These are phyloP conservation scores for Lynx canadensis DNA, from an alignment of 2,113 vertebrate genomes.

Conservation along the genomic window DNA sequence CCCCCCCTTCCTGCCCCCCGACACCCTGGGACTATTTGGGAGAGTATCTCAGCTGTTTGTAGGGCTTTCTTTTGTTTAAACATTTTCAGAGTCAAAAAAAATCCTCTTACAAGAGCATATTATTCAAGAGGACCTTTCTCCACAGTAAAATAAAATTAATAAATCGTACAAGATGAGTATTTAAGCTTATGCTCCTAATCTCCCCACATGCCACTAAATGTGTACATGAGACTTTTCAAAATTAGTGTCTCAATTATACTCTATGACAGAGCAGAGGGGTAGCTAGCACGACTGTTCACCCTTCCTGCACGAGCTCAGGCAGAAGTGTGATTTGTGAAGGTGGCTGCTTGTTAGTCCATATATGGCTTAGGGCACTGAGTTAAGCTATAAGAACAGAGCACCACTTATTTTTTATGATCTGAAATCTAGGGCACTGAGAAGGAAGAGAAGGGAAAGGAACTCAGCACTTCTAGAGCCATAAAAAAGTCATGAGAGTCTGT, in stretches of 20 bases:
- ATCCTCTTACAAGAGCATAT: conserved; percentile 55
- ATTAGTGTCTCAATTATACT: not conserved
- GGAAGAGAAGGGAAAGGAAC: not conserved
- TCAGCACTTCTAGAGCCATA: not conserved
- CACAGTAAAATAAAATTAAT: conserved; percentile 59
- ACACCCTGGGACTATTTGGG: not conserved
- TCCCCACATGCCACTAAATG: not conserved
- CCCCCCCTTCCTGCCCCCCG: not conserved
- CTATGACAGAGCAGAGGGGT: not conserved
- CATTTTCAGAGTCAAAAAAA: conserved; percentile 39
- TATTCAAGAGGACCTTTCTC: conserved; percentile 54
- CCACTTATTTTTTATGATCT: not conserved
- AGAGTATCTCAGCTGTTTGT: conserved; percentile 5
- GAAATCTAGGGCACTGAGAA: not conserved
- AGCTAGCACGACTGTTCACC: not conserved
- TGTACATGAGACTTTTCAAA: not conserved
- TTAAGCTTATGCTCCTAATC: conserved; percentile 20
- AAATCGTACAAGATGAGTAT: conserved; percentile 7
- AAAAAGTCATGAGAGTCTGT: not conserved
- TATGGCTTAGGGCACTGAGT: no score
- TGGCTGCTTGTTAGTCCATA: not conserved
- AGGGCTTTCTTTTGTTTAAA: conserved; percentile 45
- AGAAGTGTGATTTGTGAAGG: not conserved
- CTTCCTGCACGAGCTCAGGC: not conserved
- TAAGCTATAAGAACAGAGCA: not conserved